Evolutionary conservation across 2,888 invertebrate genomes (phyloP), one percentile per base, ranked within the genome.

Genomic region (Dryococelus australis): DNA sequence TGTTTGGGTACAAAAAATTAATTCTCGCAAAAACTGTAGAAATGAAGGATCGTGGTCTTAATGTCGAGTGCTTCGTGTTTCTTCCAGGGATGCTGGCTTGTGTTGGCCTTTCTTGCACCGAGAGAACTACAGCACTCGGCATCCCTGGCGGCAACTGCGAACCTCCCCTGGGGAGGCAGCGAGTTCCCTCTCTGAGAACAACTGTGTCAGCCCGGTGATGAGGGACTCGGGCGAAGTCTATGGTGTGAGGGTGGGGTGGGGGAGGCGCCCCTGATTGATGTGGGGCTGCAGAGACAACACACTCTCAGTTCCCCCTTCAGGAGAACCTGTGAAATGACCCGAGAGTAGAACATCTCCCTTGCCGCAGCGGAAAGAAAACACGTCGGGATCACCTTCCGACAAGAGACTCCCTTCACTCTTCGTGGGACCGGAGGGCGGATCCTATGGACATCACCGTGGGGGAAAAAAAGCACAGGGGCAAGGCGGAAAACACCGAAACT

Each of bases 221-320:
- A 8, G 65, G n/a, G 24, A 0, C 65, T 12, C 12, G 65, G 65
- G 65, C 24, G 65, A 47, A 47, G 47, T 8, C 47, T 47, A 8
- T 3, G 65, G 65, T 1, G n/a, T 2, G 0, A 8, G 47, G 65
- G 65, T 1, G n/a, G 24, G 0, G 65, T 1, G n/a, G 65, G n/a
- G 65, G 6, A 24, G 65, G 65, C 3, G 65, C 12, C 47, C 4
- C 65, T 65, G 65, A 65, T 65, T 65, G 65, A 65, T 65, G 65
- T n/a, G 65, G 65, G 65, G 65, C 16, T n/a, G 65, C 65, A 65
- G 65, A 65, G 65, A 65, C 65, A 65, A 65, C 65, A n/a, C 65
- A 65, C 65, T 65, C 65, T 9, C 65, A 65, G 65, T 65, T n/a
- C 20, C 65, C 24, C 65, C 65, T 8, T n/a, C 65, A n/a, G 65